Evolutionary conservation across 2,888 invertebrate genomes (phyloP).

Genomic region (Margaritifera margaritifera): DNA sequence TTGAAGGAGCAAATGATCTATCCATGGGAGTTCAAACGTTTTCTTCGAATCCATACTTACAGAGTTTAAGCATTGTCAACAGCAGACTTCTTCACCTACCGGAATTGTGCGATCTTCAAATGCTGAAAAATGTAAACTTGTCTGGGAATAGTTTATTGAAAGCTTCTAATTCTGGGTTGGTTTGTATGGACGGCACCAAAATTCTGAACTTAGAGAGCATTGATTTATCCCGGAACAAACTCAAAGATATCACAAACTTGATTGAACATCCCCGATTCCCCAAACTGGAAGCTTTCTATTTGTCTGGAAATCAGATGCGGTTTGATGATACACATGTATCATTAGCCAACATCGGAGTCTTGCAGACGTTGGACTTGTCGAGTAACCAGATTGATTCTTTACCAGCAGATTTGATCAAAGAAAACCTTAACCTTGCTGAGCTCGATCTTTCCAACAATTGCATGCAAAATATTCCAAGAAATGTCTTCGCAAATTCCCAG

Average conservation of each 20-base stretch:
- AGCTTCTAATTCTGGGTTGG: conserved; percentile 24
- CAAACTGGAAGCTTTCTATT: conserved; percentile 17
- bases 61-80: conserved; percentile 13
- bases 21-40: conserved; percentile 26
- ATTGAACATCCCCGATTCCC: conserved; percentile 14
- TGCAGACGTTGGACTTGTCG: conserved; percentile 26
- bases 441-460: conserved; percentile 23
- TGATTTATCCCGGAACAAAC: conserved; percentile 30
- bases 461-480: conserved; percentile 12
- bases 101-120: conserved; percentile 15
- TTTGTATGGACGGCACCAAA: conserved; percentile 7
- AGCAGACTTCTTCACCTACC: conserved; percentile 26
- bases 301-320: conserved; percentile 15
- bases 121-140: conserved; percentile 19
- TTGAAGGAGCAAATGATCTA: conserved; percentile 23
- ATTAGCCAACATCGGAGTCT: conserved; percentile 14
- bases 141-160: conserved; percentile 24
- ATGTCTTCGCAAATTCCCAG: conserved; percentile 16
- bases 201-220: conserved; percentile 12
- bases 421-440: conserved; percentile 17
- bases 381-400: conserved; percentile 22
- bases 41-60: conserved; percentile 14
- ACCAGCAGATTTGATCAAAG: conserved; percentile 13
- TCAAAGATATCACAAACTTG: conserved; percentile 16
- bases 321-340: conserved; percentile 7